Evolutionary conservation across 1,140 invertebrate genomes (phyloP), one percentile per base, ranked within the genome.

Genomic region (Lepidurus apus): DNA sequence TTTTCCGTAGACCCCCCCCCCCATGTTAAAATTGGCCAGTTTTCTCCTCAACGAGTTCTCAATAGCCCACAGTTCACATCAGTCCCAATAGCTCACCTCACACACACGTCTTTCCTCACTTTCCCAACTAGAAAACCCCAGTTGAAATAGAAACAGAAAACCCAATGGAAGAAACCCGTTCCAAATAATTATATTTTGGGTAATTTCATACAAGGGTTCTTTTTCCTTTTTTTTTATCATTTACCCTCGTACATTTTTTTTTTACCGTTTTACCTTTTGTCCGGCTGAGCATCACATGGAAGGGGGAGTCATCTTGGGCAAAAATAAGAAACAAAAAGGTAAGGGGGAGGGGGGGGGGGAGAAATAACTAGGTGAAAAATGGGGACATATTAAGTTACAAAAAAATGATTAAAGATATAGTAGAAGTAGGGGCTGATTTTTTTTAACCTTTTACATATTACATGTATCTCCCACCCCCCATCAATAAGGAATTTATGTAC

Each of bases 401-500:
- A 65, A 13, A 65, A 21, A 7, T 65, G 53, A 65, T n/a, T n/a
- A 65, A 65, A 65, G 21, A 65, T 1, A 65, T 17, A 21, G 21
- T 65, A 65, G 21, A 21, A 65, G 53, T 21, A 65, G 53, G 6
- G 53, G 53, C 17, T 65, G 53, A 65, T 65, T 13, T 7, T 65
- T 65, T 7, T 7, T 34, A 34, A 34, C 34, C 34, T 34, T 65
- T 13, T 65, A 65, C 17, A 65, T n/a, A n/a, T 65, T 65, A 65
- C n/a, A 65, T 17, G 7, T n/a, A 65, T n/a, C 53, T 21, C 21
- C 13, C 53, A 7, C 13, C 53, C 53, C 53, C 6, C 53, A 21
- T 65, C 53, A 65, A n/a, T n/a, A 65, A 65, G 53, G 53, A 65
- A 65, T 65, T 21, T 65, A 65, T 65, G 21, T 65, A 65, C 53